Evolutionary conservation across 2,797 vertebrate genomes (phyloP).

Genomic region (Helarctos malayanus): DNA sequence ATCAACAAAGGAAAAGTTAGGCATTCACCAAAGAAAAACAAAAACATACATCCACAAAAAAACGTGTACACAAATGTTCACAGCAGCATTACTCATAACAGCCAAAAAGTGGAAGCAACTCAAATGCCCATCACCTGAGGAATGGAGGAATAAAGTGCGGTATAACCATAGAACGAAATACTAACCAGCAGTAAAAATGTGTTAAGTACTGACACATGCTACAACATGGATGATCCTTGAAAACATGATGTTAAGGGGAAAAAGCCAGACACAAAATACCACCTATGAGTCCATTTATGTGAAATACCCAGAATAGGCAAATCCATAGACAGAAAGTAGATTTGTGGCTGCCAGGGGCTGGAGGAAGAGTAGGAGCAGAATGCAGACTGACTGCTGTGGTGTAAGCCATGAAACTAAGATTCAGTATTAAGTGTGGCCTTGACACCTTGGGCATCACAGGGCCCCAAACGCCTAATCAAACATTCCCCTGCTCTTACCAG

Average conservation of each 20-base stretch:
- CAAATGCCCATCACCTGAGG: not conserved
- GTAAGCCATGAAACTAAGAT: not conserved
- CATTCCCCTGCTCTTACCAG: not conserved
- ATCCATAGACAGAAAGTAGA: not conserved
- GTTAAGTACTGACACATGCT: not conserved
- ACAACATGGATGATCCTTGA: not conserved
- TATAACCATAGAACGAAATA: not conserved
- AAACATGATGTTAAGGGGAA: not conserved
- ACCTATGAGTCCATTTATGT: not conserved
- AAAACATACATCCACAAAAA: not conserved
- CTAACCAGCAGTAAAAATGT: not conserved
- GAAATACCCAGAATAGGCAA: not conserved
- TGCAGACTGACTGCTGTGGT: not conserved
- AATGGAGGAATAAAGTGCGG: not conserved
- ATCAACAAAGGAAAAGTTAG: not conserved
- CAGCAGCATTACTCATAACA: not conserved
- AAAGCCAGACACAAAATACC: conserved; percentile 4
- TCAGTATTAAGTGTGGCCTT: not conserved
- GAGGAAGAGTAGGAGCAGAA: not conserved
- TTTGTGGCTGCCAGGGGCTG: not conserved
- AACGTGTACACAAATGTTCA: not conserved
- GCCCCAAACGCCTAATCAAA: not conserved
- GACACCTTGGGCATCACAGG: not conserved
- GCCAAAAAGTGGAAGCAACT: not conserved
- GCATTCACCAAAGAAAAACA: not conserved